Percentiles rank a stretch among this genome's conserved stretches.
Evolutionary conservation across 2,113 vertebrate species (phyloP).

Genomic region (Tetraodon nigroviridis): DNA sequence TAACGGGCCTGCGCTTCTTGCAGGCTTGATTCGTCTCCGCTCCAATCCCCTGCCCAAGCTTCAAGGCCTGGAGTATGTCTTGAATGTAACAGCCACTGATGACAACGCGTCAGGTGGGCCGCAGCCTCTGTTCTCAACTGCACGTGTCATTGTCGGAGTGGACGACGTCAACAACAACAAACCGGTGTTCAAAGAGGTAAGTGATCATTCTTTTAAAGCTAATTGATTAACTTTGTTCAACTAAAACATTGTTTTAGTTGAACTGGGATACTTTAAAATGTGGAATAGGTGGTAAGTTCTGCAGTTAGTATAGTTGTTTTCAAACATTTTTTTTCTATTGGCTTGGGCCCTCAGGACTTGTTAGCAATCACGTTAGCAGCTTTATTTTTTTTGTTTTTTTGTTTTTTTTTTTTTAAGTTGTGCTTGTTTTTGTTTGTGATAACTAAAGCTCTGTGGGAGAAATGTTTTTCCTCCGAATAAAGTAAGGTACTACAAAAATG

Average conservation of each 20-base stretch:
- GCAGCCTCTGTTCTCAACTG: conserved; percentile 73
- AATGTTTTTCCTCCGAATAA: neutral
- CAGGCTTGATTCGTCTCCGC: conserved; percentile 84
- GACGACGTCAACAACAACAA: conserved; percentile 90
- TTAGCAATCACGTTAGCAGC: neutral
- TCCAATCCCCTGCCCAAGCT: conserved; percentile 79
- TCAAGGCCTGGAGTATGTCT: conserved; percentile 82
- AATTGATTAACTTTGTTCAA: neutral
- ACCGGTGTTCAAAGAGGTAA: conserved; percentile 84
- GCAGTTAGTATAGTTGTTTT: neutral
- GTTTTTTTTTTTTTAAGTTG: neutral
- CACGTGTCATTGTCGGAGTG: conserved; percentile 80
- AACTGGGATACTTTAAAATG: neutral
- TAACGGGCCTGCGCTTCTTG: conserved; percentile 37
- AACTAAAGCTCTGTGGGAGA: neutral
- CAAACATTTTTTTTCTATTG: neutral
- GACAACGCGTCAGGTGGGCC: conserved; percentile 83
- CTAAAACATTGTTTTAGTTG: neutral
- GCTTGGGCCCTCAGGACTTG: neutral
- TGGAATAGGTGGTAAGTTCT: neutral
- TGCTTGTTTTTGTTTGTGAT: neutral
- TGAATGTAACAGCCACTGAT: conserved; percentile 82
- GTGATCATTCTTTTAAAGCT: neutral
- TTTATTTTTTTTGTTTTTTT: neutral
- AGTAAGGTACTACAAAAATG: neutral